Conservation (phyloP, 1,140 invertebrate species). For the Aphelinus certus region DNA sequence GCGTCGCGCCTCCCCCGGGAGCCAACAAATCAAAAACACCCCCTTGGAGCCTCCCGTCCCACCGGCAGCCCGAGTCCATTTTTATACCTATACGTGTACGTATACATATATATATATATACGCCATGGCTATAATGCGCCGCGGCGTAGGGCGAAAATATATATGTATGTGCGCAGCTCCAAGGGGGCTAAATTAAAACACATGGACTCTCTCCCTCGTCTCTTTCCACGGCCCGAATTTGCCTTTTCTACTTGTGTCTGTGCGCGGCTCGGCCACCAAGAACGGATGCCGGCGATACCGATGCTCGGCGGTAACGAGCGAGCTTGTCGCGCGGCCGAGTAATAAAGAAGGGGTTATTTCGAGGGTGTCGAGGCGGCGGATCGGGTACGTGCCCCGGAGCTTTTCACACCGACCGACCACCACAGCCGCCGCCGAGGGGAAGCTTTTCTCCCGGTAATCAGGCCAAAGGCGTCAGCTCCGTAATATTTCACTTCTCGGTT, state of each 20-base stretch:
- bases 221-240: neutral
- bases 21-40: conserved; percentile 65
- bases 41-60: conserved; percentile 53
- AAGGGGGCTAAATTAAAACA: conserved; percentile 55
- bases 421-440: too few relatives aligned
- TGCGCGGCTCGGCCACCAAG: too few relatives aligned
- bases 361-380: neutral
- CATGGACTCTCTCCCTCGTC: conserved; percentile 40
- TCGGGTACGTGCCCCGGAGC: too few relatives aligned
- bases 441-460: too few relatives aligned
- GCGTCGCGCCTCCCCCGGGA: conserved; percentile 46
- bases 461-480: too few relatives aligned
- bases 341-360: neutral
- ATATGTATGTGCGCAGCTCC: conserved; percentile 8
- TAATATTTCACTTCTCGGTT: too few relatives aligned
- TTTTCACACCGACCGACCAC: too few relatives aligned
- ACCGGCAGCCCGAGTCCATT: conserved; percentile 38
- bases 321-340: neutral
- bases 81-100: neutral
- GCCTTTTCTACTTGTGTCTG: too few relatives aligned
- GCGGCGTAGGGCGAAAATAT: conserved; percentile 1
- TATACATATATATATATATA: conserved; percentile 3
- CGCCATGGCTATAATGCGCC: neutral
- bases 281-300: neutral
- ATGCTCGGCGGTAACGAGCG: neutral